Evolutionary conservation across 2,797 vertebrate species (phyloP).

Genomic region (Threskiornis aethiopicus): DNA sequence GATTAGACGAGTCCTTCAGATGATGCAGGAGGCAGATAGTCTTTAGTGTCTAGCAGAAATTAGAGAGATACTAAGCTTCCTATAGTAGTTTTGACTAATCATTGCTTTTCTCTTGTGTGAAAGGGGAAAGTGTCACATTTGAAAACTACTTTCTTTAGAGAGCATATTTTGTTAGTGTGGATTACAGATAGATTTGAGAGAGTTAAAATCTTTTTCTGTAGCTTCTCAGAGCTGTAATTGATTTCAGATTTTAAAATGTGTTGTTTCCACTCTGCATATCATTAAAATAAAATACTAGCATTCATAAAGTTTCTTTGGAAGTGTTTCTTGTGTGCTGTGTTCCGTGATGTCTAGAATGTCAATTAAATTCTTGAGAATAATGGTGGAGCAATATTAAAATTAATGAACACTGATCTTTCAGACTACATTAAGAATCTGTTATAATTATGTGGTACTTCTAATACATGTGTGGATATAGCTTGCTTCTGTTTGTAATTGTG

Average conservation of each 20-base stretch:
- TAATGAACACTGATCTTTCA: background rate
- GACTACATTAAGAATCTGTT: background rate
- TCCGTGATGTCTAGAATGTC: background rate
- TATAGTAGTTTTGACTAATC: background rate
- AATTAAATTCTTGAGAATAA: slow-evolving; percentile 28
- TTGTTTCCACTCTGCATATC: slow-evolving; percentile 58
- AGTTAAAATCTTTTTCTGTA: slow-evolving; percentile 39
- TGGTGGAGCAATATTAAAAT: background rate
- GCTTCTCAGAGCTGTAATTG: slow-evolving; percentile 53
- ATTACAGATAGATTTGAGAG: slow-evolving; percentile 24
- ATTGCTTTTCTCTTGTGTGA: slow-evolving; percentile 40
- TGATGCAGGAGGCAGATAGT: background rate
- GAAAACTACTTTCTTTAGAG: slow-evolving; percentile 54
- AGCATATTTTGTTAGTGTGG: background rate
- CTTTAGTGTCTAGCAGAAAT: slow-evolving; percentile 31
- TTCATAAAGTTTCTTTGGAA: slow-evolving; percentile 50
- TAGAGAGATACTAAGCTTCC: slow-evolving; percentile 24
- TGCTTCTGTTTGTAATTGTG: background rate
- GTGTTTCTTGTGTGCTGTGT: slow-evolving; percentile 11
- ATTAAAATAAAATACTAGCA: slow-evolving; percentile 66
- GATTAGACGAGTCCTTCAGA: slow-evolving; percentile 22
- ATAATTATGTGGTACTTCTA: background rate
- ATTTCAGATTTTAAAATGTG: slow-evolving; percentile 66
- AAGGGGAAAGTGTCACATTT: slow-evolving; percentile 48
- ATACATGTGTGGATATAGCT: background rate